Evolutionary conservation across 92 coral and sea anemone genomes (phyloP).

Genomic region (Hydrozoanthus gracilis): DNA sequence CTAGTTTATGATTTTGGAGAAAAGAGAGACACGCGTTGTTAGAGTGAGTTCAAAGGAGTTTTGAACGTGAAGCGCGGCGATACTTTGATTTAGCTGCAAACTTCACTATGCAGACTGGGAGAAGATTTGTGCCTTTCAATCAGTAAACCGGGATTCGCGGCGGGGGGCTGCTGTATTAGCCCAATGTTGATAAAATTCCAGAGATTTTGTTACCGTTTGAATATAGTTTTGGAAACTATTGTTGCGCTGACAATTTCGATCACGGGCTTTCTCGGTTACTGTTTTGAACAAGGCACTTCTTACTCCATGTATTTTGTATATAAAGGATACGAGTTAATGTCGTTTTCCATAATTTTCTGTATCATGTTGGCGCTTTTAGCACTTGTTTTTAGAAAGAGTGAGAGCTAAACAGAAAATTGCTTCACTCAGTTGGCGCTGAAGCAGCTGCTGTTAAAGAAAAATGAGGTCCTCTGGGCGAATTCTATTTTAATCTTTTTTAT

Average conservation of each 20-base stretch:
- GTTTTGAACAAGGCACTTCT: too few species aligned
- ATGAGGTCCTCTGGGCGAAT: not conserved
- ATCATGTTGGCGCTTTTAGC: not conserved
- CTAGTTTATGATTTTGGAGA: too few species aligned
- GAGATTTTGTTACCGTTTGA: conserved; percentile 1
- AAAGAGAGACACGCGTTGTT: too few species aligned
- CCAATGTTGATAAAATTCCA: not conserved
- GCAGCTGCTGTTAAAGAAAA: not conserved
- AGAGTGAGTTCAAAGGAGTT: too few species aligned
- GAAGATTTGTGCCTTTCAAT: too few species aligned
- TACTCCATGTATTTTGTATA: not conserved
- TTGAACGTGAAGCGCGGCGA: too few species aligned
- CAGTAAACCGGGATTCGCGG: not conserved
- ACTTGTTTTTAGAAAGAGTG: not conserved
- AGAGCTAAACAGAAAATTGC: not conserved
- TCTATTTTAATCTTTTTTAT: not conserved
- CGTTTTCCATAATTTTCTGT: too few species aligned
- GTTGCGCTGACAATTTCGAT: not conserved
- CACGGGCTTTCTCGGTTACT: not conserved
- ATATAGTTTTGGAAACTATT: not conserved
- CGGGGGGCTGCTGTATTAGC: not conserved
- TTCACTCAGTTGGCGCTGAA: not conserved
- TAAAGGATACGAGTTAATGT: too few species aligned
- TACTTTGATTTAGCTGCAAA: too few species aligned
- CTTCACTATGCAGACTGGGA: too few species aligned